Evolutionary conservation across 2,113 vertebrate genomes (phyloP), one percentile per base, ranked within the genome.

Genomic region (Lophura nycthemera): DNA sequence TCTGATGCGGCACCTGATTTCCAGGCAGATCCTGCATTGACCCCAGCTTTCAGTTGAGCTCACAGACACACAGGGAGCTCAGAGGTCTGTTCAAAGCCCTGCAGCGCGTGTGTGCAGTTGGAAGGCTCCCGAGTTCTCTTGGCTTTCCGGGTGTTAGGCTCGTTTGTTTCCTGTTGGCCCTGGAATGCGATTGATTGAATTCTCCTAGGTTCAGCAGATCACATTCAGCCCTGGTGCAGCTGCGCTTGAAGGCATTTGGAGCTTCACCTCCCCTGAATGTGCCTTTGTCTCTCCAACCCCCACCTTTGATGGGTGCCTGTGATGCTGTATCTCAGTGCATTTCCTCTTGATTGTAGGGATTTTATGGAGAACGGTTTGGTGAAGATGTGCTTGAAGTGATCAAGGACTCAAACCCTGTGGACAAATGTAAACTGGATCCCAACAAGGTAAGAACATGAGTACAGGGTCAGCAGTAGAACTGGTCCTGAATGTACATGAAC

Each of bases 401-500:
- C 90, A 99, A 99, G 89, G 99, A 99, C 95, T 99, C 99, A 40
- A 99, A 99, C 95, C 99, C 99, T 13, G 99, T 99, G 93, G 99
- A 99, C 98, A 99, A 99, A 96, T 99, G 99, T 97, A 99, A 99
- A 98, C 95, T 99, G 83, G 99, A 99, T 88, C 97, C 99, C 61
- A 99, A 99, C 95, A 99, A 99, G 98, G 99, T 99, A 85, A 88
- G 88, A 67, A 20, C 54, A 52, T 32, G 8, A 67, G 27, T 4
- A 42, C 43, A 42, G 21, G 3, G 57, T 50, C 40, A n/a, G 29
- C 72, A 48, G 43, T 40, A 32, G 43, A 67, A 32, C 59, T 19
- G 64, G n/a, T 52, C 42, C 59, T 70, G 64, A 83, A n/a, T 4
- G 29, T 30, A 6, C 66, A 48, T 70, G 77, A 75, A 45, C 0